Evolutionary conservation across 1,140 invertebrate species (phyloP).

Genomic region (Ceratina japonica): DNA sequence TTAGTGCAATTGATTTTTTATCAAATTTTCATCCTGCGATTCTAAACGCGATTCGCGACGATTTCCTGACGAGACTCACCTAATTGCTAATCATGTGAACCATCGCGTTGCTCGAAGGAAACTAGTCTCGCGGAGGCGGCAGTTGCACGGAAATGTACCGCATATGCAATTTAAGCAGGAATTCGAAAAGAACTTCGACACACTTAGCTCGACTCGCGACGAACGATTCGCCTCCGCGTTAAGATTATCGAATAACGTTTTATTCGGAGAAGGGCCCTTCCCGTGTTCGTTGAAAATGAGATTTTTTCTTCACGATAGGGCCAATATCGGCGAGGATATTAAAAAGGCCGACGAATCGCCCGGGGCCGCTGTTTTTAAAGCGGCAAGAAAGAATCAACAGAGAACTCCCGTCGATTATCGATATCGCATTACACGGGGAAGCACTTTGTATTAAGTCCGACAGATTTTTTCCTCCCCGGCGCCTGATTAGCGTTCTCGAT

Average conservation of each 20-base stretch:
- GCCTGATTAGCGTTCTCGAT: slow-evolving; percentile 13
- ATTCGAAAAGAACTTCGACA: slow-evolving; percentile 15
- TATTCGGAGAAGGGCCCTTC: neutral
- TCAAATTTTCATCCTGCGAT: neutral
- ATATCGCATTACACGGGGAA: slow-evolving; percentile 69
- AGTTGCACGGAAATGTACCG: slow-evolving; percentile 57
- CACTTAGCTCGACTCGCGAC: neutral
- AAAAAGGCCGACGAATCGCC: slow-evolving; percentile 57
- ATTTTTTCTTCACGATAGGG: neutral
- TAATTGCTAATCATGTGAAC: slow-evolving; percentile 15
- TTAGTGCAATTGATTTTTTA: slow-evolving; percentile 50
- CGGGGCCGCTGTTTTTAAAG: slow-evolving; percentile 57
- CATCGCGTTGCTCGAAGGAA: slow-evolving; percentile 38
- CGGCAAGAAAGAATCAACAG: slow-evolving; percentile 59
- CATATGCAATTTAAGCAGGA: slow-evolving; percentile 33
- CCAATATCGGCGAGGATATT: slow-evolving; percentile 53
- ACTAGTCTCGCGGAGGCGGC: slow-evolving; percentile 55
- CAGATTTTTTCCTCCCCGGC: slow-evolving; percentile 21
- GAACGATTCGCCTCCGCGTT: neutral
- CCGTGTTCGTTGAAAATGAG: neutral
- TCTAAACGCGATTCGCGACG: neutral
- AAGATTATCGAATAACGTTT: neutral
- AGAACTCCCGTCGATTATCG: slow-evolving; percentile 58
- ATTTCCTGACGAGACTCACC: neutral
- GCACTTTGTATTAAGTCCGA: slow-evolving; percentile 67